Percentiles rank a stretch among this genome's conserved stretches.
Conservation (phyloP, 2,113 vertebrate genomes). For the Arvicanthis niloticus region DNA sequence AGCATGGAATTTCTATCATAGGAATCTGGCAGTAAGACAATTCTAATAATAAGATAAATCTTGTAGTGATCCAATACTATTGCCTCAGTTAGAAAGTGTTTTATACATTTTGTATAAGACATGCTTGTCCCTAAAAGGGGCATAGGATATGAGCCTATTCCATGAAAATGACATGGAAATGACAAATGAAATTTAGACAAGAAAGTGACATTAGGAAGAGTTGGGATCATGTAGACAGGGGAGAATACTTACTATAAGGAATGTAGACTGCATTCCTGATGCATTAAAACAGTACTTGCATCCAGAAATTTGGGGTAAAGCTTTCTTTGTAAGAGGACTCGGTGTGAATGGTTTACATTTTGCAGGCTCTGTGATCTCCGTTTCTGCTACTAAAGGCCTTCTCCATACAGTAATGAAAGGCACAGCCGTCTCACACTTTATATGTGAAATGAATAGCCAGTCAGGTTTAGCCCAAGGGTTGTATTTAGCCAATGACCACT, state of each 20-base stretch:
- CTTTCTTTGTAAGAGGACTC: not conserved
- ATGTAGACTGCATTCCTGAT: not conserved
- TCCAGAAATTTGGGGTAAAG: not conserved
- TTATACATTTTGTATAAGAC: not conserved
- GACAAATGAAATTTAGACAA: not conserved
- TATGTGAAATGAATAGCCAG: not conserved
- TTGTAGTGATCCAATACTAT: not conserved
- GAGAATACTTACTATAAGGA: not conserved
- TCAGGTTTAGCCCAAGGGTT: not conserved
- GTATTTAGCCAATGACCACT: not conserved
- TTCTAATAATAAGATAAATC: slow-evolving; percentile 13
- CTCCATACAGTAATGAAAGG: not conserved
- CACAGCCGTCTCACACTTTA: not conserved
- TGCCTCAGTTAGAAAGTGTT: not conserved
- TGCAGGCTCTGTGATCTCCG: not conserved
- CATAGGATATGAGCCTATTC: not conserved
- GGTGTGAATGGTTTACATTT: not conserved
- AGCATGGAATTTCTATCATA: not conserved
- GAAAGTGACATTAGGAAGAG: not conserved
- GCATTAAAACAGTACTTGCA: not conserved
- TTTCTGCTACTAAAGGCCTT: not conserved
- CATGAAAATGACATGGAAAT: not conserved
- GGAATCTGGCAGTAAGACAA: not conserved
- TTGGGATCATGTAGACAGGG: not conserved
- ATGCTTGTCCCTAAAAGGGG: not conserved